A percentile compares a stretch with the other conserved stretches of the same genome.
These are phyloP conservation scores for Tetramorium simillimum DNA, from an alignment of 1,140 invertebrate species.

Conservation along the genomic window DNA sequence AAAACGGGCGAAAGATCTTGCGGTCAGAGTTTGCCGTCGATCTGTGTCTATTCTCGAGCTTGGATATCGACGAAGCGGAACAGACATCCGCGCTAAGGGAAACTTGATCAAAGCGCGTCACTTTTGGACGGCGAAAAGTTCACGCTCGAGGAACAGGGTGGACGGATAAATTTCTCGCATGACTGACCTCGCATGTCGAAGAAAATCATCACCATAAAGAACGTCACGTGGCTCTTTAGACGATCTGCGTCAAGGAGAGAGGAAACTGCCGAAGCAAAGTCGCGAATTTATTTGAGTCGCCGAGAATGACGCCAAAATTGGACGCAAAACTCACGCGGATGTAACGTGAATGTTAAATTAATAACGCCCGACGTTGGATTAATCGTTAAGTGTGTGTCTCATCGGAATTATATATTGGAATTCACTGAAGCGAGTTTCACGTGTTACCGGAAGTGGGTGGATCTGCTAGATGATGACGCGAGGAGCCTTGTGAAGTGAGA, in stretches of 20 bases:
- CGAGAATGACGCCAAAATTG: not conserved
- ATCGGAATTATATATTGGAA: slow-evolving; percentile 8
- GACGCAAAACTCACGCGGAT: not conserved
- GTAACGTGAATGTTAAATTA: slow-evolving; percentile 41
- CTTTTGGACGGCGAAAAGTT: slow-evolving; percentile 30
- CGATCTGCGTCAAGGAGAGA: not conserved
- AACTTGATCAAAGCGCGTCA: slow-evolving; percentile 44
- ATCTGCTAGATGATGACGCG: not conserved
- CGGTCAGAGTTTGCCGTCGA: slow-evolving; percentile 46
- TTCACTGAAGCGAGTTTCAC: not conserved
- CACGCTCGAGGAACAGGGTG: not conserved
- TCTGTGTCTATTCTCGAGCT: slow-evolving; percentile 49
- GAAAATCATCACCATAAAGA: not conserved
- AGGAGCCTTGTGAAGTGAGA: slow-evolving; percentile 48
- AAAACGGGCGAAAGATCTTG: slow-evolving; percentile 21
- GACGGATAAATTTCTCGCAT: not conserved
- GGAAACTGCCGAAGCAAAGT: not conserved
- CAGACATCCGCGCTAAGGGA: slow-evolving; percentile 20
- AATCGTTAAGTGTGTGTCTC: slow-evolving; percentile 19
- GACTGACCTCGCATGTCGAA: not conserved
- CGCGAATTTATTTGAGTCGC: not conserved
- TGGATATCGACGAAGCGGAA: slow-evolving; percentile 29
- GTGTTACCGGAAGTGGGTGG: not conserved
- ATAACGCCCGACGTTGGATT: not conserved
- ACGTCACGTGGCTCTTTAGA: slow-evolving; percentile 55